phyloP scores from a whole-genome alignment of 2,797 vertebrate species.

The Borostomias antarcticus region DNA sequence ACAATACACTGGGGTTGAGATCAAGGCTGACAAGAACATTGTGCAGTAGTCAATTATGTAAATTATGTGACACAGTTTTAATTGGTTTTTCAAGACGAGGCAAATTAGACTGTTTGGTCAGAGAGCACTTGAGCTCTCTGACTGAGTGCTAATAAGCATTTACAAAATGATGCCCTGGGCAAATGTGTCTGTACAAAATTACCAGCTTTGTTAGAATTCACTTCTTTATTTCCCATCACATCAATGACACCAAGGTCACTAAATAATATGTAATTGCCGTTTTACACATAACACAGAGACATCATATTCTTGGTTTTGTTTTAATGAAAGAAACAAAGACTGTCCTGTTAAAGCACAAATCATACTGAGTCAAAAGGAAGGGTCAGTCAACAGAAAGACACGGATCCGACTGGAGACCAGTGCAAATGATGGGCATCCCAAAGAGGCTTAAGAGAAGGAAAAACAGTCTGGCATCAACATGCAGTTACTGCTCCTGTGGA shows the following conservation, averaged over 20 bases:
- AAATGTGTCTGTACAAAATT: conserved; percentile 3
- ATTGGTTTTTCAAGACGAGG: conserved; percentile 1
- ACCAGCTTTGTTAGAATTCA: neutral
- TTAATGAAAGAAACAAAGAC: conserved; percentile 76
- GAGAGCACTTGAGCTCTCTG: conserved; percentile 23
- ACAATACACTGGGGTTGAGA: conserved; percentile 3
- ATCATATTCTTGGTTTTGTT: conserved; percentile 43
- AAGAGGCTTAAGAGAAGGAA: conserved; percentile 37
- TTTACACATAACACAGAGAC: conserved; percentile 1
- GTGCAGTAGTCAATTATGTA: conserved; percentile 9
- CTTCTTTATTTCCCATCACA: neutral
- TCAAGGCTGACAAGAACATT: conserved; percentile 11
- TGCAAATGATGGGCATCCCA: conserved; percentile 54
- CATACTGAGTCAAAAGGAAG: conserved; percentile 29
- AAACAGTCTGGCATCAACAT: conserved; percentile 43
- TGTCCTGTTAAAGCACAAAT: conserved; percentile 59
- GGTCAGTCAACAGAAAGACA: conserved; percentile 42
- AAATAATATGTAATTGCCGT: neutral
- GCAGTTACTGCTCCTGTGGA: conserved; percentile 70
- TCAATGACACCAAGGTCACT: neutral
- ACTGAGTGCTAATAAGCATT: conserved; percentile 10
- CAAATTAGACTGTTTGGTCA: conserved; percentile 19
- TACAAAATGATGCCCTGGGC: neutral
- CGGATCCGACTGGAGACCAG: conserved; percentile 46
- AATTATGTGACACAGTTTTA: conserved; percentile 1